phyloP scores from a whole-genome alignment of 2,113 vertebrate genomes.

The Pipra filicauda region DNA sequence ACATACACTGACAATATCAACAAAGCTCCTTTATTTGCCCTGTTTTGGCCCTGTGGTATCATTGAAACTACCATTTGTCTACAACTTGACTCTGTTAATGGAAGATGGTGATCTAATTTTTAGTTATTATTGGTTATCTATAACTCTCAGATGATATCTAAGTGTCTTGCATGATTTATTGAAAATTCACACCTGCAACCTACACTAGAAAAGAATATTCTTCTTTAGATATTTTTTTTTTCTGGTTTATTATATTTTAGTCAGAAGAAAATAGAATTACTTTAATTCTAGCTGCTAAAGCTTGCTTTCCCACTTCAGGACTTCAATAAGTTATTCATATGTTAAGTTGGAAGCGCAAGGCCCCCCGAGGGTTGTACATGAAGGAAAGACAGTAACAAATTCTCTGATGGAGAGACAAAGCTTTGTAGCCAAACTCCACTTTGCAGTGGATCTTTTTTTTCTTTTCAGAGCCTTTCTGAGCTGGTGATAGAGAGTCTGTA shows the following conservation, averaged over 20 bases:
- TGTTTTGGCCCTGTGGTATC: background rate
- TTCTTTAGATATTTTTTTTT: background rate
- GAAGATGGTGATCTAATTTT: background rate
- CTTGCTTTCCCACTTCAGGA: background rate
- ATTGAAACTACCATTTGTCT: background rate
- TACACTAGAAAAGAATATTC: background rate
- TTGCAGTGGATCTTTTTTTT: background rate
- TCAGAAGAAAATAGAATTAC: background rate
- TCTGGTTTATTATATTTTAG: background rate
- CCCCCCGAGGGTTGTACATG: background rate
- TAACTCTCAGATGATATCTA: background rate
- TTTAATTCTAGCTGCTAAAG: background rate
- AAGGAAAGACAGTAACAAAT: background rate
- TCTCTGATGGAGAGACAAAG: background rate
- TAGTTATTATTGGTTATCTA: background rate
- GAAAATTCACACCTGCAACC: background rate
- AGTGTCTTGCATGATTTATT: background rate
- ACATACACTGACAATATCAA: background rate
- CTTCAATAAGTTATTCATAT: background rate
- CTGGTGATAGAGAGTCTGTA: background rate
- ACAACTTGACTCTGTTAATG: background rate
- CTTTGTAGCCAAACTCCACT: background rate
- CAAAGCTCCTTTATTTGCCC: background rate
- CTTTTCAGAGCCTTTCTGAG: background rate
- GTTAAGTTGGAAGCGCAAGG: fast-evolving